phyloP scores from a whole-genome alignment of 2,797 vertebrate species.

The Orestias chungarensis region DNA sequence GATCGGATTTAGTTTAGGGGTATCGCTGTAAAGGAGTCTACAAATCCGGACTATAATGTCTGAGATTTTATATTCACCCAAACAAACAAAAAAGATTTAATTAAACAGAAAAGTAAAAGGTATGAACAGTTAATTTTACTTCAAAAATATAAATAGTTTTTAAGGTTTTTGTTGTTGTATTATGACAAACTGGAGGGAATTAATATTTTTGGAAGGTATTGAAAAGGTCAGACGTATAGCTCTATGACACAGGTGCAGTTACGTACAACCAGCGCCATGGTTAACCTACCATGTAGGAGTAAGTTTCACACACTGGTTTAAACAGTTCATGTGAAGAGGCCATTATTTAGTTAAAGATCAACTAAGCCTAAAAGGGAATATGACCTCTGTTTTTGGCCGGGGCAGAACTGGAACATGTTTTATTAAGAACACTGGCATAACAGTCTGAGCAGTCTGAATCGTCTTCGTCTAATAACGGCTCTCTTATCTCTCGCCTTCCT shows the following conservation, averaged over 20 bases:
- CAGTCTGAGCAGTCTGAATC: slow-evolving; percentile 30
- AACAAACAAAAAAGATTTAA: neutral
- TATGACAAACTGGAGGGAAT: neutral
- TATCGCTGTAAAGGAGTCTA: neutral
- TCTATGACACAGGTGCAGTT: neutral
- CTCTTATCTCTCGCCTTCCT: slow-evolving; percentile 55
- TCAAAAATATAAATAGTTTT: neutral
- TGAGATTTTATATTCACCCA: neutral
- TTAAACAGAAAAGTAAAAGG: neutral
- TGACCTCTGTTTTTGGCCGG: neutral
- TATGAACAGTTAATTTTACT: neutral
- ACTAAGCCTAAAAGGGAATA: slow-evolving; percentile 22
- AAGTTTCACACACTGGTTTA: slow-evolving; percentile 6
- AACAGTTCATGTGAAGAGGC: slow-evolving; percentile 5
- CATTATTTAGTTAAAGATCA: slow-evolving; percentile 3
- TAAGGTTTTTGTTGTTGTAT: neutral
- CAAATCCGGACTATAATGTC: neutral
- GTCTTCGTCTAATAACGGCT: slow-evolving; percentile 37
- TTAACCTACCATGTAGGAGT: slow-evolving; percentile 7
- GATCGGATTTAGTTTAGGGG: neutral
- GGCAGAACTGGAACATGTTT: slow-evolving; percentile 9
- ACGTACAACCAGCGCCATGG: neutral
- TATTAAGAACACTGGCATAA: slow-evolving; percentile 35
- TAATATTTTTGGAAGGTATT: neutral
- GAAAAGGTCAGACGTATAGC: neutral